phyloP scores from a whole-genome alignment of 2,888 invertebrate species.

The Drosophila ochracea region DNA sequence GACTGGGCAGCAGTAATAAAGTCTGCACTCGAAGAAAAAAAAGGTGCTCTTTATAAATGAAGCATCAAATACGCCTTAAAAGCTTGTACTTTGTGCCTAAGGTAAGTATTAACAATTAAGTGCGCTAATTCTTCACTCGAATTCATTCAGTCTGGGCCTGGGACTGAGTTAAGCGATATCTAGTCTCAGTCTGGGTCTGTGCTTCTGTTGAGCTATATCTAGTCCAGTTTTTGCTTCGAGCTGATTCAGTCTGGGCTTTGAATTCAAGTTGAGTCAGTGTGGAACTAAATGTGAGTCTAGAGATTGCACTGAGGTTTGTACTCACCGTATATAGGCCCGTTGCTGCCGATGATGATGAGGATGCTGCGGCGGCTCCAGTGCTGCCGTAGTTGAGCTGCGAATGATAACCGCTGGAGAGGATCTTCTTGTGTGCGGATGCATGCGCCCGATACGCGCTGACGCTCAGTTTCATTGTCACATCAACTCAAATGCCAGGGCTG shows the following conservation, averaged over 20 bases:
- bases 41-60: background rate
- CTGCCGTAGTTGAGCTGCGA: conserved; percentile 92
- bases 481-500: conserved; percentile 49
- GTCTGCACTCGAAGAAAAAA: background rate
- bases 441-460: conserved; percentile 95
- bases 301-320: conserved; percentile 15
- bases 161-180: background rate
- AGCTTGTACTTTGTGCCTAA: background rate
- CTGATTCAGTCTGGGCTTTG: background rate
- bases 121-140: background rate
- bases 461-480: conserved; percentile 91
- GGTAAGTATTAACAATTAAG: background rate
- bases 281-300: background rate
- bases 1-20: background rate
- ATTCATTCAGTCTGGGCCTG: background rate
- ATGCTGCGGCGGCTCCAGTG: conserved; percentile 88
- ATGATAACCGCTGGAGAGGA: conserved; percentile 91
- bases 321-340: conserved; percentile 87
- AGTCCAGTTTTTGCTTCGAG: background rate
- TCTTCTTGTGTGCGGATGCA: conserved; percentile 95
- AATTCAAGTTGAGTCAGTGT: background rate
- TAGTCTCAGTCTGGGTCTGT: background rate
- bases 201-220: background rate
- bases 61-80: background rate
- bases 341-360: conserved; percentile 86